Evolutionary conservation across 2,888 invertebrate genomes (phyloP).

Genomic region (Acanthopleura granulata): DNA sequence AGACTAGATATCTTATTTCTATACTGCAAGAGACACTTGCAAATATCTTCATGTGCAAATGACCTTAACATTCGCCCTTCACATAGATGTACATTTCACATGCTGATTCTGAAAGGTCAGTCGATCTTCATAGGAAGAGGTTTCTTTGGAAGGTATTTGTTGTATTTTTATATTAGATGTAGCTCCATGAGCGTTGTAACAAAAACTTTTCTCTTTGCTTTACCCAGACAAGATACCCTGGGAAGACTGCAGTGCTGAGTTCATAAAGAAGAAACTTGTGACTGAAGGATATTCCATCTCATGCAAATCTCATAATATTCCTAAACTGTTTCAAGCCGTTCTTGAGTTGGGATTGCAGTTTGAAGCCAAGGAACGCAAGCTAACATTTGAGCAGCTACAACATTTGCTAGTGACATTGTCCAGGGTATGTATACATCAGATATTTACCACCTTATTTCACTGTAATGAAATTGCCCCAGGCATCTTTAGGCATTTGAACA

Average conservation of each 20-base stretch:
- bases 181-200: neutral
- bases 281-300: slow-evolving; percentile 1
- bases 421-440: neutral
- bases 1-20: too few relatives aligned
- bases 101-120: too few relatives aligned
- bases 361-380: neutral
- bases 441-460: too few relatives aligned
- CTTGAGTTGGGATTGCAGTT: neutral
- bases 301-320: neutral
- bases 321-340: neutral
- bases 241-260: slow-evolving; percentile 2
- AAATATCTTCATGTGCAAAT: too few relatives aligned
- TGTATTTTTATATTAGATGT: too few relatives aligned
- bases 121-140: too few relatives aligned
- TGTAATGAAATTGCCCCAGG: too few relatives aligned
- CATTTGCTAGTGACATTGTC: neutral
- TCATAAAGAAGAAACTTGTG: neutral
- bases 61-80: too few relatives aligned
- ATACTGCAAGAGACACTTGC: too few relatives aligned
- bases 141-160: too few relatives aligned
- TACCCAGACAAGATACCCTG: slow-evolving; percentile 14
- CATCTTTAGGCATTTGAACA: too few relatives aligned
- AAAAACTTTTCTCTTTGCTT: neutral
- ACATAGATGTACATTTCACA: too few relatives aligned
- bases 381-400: neutral